Base-by-base conservation (phyloP, 1,140 invertebrate species). In the Trinorchestia longiramus region DNA sequence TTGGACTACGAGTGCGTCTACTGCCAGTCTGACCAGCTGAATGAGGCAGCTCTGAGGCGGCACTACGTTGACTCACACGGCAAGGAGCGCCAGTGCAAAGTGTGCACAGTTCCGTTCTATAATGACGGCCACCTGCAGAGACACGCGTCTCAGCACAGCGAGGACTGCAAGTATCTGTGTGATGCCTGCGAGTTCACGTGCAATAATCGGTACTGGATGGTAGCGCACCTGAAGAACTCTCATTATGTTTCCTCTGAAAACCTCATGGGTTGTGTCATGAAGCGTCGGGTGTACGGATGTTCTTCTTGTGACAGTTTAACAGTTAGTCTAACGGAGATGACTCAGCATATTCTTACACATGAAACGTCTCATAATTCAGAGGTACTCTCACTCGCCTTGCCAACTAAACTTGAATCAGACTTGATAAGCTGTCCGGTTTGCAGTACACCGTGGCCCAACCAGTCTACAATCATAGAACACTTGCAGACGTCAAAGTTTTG, bases 231-330 rank as follows among this genome's bases (percentile, higher is more conserved):
- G 41, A 90, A 42, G 41, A 90, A 42, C 11, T 41, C 88, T 4
- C 88, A 90, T 42, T 42, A 90, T 42, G 88, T 90, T 42, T 90
- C 88, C 43, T 90, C 88, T 41, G n/a, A 41, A 42, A 43, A 90
- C 88, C 88, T 90, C 43, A 90, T 42, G 88, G 88, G 88, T 90
- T 90, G 88, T 28, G 88, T 90, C 88, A 90, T 90, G 88, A 90
- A 90, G 43, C 88, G 43, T 36, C 4, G 88, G n/a, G 88, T 90
- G 92, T 94, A 43, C 41, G 92, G 92, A 47, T 94, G 92, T 36
- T 47, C 92, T 40, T 45, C 40, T 6, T 94, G 92, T 44, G 92
- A 94, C 44, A 45, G 3, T 43, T 15, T 94, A 8, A 47, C 43
- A 6, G 43, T 23, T 28, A 45, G 6, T 0, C 6, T 45, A 36